Evolutionary conservation across 2,113 vertebrate species (phyloP), one percentile per base, ranked within the genome.

Genomic region (Osmerus mordax): DNA sequence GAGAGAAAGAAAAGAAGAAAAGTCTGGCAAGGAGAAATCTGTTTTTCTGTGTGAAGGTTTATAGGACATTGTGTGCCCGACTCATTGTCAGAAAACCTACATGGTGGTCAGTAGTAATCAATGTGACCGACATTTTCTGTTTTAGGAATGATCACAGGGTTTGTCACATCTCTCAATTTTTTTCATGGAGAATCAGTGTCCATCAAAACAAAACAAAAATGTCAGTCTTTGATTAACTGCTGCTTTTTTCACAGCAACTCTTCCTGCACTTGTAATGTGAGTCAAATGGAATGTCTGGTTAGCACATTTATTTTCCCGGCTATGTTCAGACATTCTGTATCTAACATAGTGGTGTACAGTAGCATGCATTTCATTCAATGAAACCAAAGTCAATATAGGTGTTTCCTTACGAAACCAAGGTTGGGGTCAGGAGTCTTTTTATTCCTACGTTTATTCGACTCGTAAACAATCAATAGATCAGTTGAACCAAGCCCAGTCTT

Each of bases 11-110:
- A 79, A 83, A 72, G 2, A 58, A 36, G 4, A 74, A 63, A 71
- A 81, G 72, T 73, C 61, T 75, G 72, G 23, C 71, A 70, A 64
- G 23, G 12, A 11, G 15, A 8, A 58, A 56, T 67, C 55, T 74
- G 73, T 74, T 74, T 61, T 80, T 76, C 63, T 70, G 63, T 25
- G 6, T 65, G 21, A 19, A 83, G 72, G 54, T 59, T 74, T 73
- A 67, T n/a, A 36, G 80, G 61, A 81, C 74, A 75, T 76, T 74
- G 59, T 78, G 74, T 80, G 85, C 73, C 76, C 62, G 59, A 25
- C 65, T 69, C 16, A 6, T 63, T n/a, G 61, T n/a, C 12, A 32
- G 41, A 53, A 29, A 14, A 13, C 32, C 47, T 47, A 65, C 75
- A 41, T 62, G 71, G 9, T 14, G 47, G 15, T 79, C 77, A 72